A percentile compares a stretch with the other conserved stretches of the same genome.
These are phyloP conservation scores for Eupithecia pulchellata DNA, from an alignment of 2,888 invertebrate genomes.

Conservation along the genomic window DNA sequence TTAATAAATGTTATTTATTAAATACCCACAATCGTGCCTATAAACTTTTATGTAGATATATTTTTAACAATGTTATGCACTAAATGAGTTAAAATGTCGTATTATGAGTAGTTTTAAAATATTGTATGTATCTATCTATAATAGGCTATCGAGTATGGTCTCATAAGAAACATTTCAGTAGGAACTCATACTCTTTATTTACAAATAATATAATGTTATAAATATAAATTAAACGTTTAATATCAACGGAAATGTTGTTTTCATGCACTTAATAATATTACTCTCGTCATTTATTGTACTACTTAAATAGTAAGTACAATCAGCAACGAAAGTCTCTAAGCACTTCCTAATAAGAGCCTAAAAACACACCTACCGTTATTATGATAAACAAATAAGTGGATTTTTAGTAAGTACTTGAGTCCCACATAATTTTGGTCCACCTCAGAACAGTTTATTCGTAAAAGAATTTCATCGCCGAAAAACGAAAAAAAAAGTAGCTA, in stretches of 20 bases:
- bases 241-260: conserved; percentile 55
- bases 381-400: no score
- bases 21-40: conserved; percentile 80
- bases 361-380: background rate
- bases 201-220: conserved; percentile 86
- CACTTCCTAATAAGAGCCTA: background rate
- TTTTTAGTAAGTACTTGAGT: no score
- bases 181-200: conserved; percentile 79
- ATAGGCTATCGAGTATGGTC: conserved; percentile 78
- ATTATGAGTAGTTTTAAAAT: conserved; percentile 68
- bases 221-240: conserved; percentile 84
- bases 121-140: conserved; percentile 65
- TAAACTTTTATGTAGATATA: conserved; percentile 57
- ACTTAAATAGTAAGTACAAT: no score
- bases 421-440: no score
- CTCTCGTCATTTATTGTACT: no score
- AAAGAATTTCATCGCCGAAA: no score
- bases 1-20: conserved; percentile 76
- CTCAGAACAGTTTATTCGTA: no score
- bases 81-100: conserved; percentile 71
- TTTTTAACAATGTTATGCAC: conserved; percentile 76
- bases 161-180: conserved; percentile 76
- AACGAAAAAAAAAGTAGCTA: no score
- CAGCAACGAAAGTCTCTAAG: background rate
- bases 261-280: no score